Evolutionary conservation across 2,888 invertebrate species (phyloP).

Genomic region (Eueremaeus valkanovi): DNA sequence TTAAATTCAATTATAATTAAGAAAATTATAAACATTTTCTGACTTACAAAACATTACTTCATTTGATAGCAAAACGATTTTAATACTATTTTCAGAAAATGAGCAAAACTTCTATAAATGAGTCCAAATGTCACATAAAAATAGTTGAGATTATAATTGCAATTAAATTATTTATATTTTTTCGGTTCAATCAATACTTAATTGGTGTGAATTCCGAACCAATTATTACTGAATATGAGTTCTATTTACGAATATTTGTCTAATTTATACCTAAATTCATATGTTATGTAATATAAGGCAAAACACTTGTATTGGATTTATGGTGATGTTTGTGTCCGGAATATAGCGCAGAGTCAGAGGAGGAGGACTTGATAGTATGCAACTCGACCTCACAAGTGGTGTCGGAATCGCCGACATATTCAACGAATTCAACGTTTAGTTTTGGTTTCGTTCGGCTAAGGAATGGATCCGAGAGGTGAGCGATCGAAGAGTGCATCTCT

Average conservation of each 20-base stretch:
- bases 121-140: too few relatives aligned
- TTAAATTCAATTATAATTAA: too few relatives aligned
- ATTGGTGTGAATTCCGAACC: neutral
- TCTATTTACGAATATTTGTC: neutral
- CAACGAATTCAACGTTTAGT: neutral
- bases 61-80: too few relatives aligned
- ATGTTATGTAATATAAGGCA: constrained; percentile 3
- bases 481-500: neutral
- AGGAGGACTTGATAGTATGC: neutral
- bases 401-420: neutral
- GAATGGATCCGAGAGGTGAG: constrained; percentile 8
- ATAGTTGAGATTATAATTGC: too few relatives aligned
- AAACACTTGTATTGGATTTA: neutral
- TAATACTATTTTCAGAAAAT: too few relatives aligned
- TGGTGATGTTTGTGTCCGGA: neutral
- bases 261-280: neutral
- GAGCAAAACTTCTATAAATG: too few relatives aligned
- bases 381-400: neutral
- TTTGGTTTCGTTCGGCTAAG: constrained; percentile 1
- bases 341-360: neutral
- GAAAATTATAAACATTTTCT: too few relatives aligned
- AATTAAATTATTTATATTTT: too few relatives aligned
- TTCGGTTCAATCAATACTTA: neutral
- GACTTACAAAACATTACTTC: too few relatives aligned
- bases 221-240: neutral